These are phyloP conservation scores for Pleuronectes platessa DNA, from an alignment of 2,113 vertebrate genomes.

Conservation along the genomic window DNA sequence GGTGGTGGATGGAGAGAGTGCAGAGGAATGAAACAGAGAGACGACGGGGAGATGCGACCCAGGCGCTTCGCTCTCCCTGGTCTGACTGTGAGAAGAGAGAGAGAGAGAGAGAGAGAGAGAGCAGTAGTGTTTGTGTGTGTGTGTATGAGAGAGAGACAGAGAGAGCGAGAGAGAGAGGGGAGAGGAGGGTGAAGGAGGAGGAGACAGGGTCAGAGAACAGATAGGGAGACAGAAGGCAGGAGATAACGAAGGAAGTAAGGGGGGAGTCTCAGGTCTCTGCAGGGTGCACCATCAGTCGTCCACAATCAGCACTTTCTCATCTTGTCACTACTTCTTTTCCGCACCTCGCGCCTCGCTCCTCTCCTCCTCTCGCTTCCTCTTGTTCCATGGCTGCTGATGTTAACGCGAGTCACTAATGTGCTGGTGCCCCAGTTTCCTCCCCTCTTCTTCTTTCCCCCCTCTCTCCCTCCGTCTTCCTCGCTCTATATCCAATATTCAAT, in stretches of 20 bases:
- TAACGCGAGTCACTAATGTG: constrained; percentile 58
- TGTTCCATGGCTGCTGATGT: constrained; percentile 30
- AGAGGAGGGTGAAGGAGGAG: constrained; percentile 43
- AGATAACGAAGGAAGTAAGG: constrained; percentile 9
- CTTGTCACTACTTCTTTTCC: constrained; percentile 41
- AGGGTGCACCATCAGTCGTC: constrained; percentile 46
- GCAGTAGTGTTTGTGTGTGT: constrained; percentile 33
- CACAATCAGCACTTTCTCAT: constrained; percentile 58
- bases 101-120: constrained; percentile 17
- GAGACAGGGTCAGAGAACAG: constrained; percentile 55
- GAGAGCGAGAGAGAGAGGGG: constrained; percentile 19
- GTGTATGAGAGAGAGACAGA: constrained; percentile 6
- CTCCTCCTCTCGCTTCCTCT: constrained; percentile 17
- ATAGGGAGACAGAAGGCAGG: constrained; percentile 51
- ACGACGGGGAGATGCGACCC: constrained; percentile 52
- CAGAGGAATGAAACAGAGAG: constrained; percentile 42
- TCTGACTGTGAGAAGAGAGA: constrained; percentile 57
- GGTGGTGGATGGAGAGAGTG: constrained; percentile 56
- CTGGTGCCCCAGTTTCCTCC: constrained; percentile 55
- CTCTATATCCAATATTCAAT: constrained; percentile 26
- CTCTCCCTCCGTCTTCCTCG: constrained; percentile 7
- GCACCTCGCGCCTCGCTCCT: constrained; percentile 14
- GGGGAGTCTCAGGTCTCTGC: constrained; percentile 41
- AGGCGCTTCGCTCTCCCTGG: constrained; percentile 48
- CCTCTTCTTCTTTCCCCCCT: not conserved